Percentiles rank a stretch among this genome's conserved stretches.
These are phyloP conservation scores for Papilio protenor DNA, from an alignment of 2,888 invertebrate species.

Conservation along the genomic window DNA sequence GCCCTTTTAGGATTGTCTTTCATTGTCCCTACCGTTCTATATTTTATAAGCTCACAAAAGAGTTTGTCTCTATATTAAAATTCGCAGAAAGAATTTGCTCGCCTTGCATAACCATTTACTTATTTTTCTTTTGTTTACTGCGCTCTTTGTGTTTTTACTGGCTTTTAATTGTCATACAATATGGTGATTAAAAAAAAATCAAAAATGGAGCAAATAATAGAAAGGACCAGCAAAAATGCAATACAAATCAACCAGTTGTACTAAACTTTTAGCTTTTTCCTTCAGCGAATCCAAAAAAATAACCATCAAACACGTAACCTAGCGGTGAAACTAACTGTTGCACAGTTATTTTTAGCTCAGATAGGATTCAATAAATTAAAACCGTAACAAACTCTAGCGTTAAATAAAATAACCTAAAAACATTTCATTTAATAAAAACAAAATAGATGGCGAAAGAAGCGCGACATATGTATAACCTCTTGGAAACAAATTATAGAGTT, in stretches of 20 bases:
- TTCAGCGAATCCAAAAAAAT: neutral
- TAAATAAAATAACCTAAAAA: constrained; percentile 12
- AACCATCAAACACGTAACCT: neutral
- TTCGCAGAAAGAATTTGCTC: constrained; percentile 69
- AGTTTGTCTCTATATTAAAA: constrained; percentile 70
- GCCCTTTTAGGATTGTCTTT: constrained; percentile 57
- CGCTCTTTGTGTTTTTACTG: constrained; percentile 49
- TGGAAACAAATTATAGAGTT: constrained; percentile 62
- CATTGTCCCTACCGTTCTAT: constrained; percentile 56
- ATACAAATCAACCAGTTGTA: neutral
- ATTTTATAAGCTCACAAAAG: constrained; percentile 64
- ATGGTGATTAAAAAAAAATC: constrained; percentile 28
- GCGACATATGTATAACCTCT: constrained; percentile 46
- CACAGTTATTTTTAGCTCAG: neutral
- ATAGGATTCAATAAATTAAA: neutral
- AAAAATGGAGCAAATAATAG: constrained; percentile 39
- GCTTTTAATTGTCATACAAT: constrained; percentile 44
- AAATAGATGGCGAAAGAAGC: constrained; percentile 51
- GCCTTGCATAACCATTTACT: constrained; percentile 69
- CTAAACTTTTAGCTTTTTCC: neutral
- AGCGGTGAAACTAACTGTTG: neutral
- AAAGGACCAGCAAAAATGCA: neutral
- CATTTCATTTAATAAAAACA: constrained; percentile 44
- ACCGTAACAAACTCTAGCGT: neutral
- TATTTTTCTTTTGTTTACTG: constrained; percentile 38